Percentiles rank a stretch among this genome's conserved stretches.
Evolutionary conservation across 2,113 vertebrate species (phyloP).

Genomic region (mouse (Mus musculus)): DNA sequence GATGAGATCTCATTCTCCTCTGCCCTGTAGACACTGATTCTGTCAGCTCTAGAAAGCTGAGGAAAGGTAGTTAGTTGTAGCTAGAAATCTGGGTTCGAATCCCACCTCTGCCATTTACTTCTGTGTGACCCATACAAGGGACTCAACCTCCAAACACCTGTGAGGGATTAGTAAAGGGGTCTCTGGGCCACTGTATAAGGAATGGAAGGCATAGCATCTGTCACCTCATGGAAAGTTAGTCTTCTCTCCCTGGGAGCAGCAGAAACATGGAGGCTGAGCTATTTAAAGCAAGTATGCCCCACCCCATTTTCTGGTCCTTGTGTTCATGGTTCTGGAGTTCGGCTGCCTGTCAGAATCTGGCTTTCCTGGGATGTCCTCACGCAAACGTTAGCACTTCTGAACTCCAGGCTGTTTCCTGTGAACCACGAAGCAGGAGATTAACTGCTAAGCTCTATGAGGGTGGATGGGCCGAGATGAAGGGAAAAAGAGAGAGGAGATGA

Average conservation of each 20-base stretch:
- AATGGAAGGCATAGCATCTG: accelerated
- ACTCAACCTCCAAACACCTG: background rate
- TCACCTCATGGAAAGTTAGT: accelerated
- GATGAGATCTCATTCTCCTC: background rate
- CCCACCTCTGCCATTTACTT: background rate
- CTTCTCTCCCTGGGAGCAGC: background rate
- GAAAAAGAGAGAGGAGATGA: accelerated
- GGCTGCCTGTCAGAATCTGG: background rate
- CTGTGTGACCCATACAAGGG: background rate
- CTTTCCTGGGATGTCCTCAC: background rate
- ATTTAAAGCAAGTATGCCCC: background rate
- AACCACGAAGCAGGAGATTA: background rate
- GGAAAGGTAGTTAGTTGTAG: background rate
- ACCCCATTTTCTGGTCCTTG: background rate
- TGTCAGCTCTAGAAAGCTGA: background rate
- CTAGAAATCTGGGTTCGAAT: background rate
- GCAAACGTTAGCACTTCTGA: background rate
- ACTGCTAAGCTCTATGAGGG: background rate
- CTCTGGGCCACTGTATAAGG: background rate
- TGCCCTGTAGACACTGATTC: background rate
- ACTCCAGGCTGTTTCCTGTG: background rate
- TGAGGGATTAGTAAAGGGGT: background rate
- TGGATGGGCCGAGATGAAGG: background rate
- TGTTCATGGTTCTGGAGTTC: background rate
- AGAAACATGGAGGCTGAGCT: background rate